Base-by-base conservation (phyloP, 1,140 invertebrate species). In the Calephelis nemesis region DNA sequence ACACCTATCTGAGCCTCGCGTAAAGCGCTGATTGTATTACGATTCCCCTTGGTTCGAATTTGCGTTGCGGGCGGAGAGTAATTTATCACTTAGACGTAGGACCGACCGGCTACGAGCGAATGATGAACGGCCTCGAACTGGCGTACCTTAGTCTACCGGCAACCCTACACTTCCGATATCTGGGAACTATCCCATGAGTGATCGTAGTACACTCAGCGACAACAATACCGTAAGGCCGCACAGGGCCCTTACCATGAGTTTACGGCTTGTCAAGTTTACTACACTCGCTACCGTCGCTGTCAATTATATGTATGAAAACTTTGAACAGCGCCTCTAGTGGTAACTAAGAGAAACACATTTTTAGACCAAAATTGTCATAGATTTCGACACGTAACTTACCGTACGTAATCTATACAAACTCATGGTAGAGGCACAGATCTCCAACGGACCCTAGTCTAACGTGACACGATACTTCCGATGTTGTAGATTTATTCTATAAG, bases 21-120 rank as follows among this genome's bases (percentile, higher is more conserved):
- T 82, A 84, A 82, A 81, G 75, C 77, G 74, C 76, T 79, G 78
- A 85, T 85, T 85, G 76, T 74, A 76, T 83, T 84, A 85, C 79
- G 76, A 81, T 81, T 54, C 83, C 82, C 82, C 83, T 79, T 78
- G 80, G 74, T 77, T 84, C 78, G 80, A 89, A 86, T 89, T 86
- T 87, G 85, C 85, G 83, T 85, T 78, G 83, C 77, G 83, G 62
- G 78, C 78, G 70, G 73, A 65, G 67, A 71, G 82, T 83, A 89
- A 89, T 89, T 89, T 89, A 89, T 85, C 87, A 88, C 85, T 89
- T 88, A 88, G 83, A 79, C 79, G 77, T 86, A 88, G 84, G 81
- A 86, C 83, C 74, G 79, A 73, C 65, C 78, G 48, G 12, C 49
- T 65, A 65, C 77, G 75, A 76, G 68, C 67, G 81, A 81, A 78